These are phyloP conservation scores for Megamerina dolium DNA, from an alignment of 2,888 invertebrate species.

Conservation along the genomic window DNA sequence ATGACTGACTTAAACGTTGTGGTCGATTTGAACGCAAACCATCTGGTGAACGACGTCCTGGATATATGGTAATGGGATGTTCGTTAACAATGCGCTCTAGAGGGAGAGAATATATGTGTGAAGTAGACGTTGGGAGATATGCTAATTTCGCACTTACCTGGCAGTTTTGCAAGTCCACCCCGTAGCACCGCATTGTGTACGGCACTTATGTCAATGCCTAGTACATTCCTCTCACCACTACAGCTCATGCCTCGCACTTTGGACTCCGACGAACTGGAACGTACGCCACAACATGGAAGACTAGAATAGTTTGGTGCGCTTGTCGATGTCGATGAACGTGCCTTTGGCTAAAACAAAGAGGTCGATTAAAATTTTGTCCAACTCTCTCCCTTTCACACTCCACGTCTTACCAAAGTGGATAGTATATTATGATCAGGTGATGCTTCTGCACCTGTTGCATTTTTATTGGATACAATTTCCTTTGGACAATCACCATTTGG, in stretches of 20 bases:
- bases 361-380: too few relatives aligned
- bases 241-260: constrained; percentile 36
- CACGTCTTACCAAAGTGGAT: constrained; percentile 28
- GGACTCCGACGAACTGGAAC: constrained; percentile 24
- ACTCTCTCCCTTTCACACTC: too few relatives aligned
- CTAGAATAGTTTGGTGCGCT: constrained; percentile 47
- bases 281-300: constrained; percentile 46
- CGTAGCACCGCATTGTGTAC: constrained; percentile 49
- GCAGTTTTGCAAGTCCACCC: constrained; percentile 46
- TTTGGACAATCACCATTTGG: constrained; percentile 19
- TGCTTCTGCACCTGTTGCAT: constrained; percentile 10
- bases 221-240: constrained; percentile 44
- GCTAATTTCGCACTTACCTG: constrained; percentile 28
- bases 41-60: constrained; percentile 49
- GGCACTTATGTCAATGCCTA: constrained; percentile 49
- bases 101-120: neutral
- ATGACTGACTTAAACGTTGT: constrained; percentile 45
- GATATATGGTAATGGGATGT: constrained; percentile 63
- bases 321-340: constrained; percentile 32
- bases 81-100: constrained; percentile 53
- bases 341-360: constrained; percentile 47
- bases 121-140: neutral
- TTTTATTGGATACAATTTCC: constrained; percentile 10
- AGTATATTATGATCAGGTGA: constrained; percentile 23
- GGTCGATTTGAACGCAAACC: constrained; percentile 29